Conservation (phyloP, 2,113 vertebrate species). For the Sterrhoptilus dennistouni region DNA sequence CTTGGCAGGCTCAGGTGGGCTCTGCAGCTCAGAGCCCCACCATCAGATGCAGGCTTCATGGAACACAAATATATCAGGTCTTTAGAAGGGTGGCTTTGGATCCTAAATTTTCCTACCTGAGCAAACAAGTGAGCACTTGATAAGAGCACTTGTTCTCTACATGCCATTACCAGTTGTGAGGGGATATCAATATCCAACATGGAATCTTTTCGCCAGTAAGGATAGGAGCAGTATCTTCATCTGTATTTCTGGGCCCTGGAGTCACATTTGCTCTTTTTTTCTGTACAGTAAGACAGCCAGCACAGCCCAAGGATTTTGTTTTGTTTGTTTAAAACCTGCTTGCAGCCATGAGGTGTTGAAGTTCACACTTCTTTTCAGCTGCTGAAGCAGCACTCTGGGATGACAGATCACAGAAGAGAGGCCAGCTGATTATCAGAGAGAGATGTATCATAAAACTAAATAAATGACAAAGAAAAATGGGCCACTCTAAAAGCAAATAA, state of each 20-base stretch:
- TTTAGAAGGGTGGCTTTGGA: background rate
- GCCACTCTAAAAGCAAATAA: background rate
- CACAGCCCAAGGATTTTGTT: background rate
- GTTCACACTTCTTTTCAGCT: background rate
- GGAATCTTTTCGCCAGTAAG: background rate
- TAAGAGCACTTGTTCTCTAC: background rate
- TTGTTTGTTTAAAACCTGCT: background rate
- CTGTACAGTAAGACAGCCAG: background rate
- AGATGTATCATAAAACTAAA: background rate
- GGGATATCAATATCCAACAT: background rate
- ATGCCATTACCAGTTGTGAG: background rate
- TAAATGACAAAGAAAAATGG: background rate
- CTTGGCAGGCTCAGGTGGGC: background rate
- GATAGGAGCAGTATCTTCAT: background rate
- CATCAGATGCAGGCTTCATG: background rate
- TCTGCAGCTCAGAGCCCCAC: background rate
- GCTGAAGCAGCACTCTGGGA: background rate
- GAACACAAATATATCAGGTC: background rate
- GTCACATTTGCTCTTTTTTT: background rate
- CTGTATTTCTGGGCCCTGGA: background rate
- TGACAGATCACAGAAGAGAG: background rate
- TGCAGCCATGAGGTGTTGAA: background rate
- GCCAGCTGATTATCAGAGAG: background rate
- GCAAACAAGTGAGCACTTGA: background rate
- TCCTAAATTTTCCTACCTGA: background rate